phyloP scores from a whole-genome alignment of 1,140 invertebrate species.

The Drosophila varians region DNA sequence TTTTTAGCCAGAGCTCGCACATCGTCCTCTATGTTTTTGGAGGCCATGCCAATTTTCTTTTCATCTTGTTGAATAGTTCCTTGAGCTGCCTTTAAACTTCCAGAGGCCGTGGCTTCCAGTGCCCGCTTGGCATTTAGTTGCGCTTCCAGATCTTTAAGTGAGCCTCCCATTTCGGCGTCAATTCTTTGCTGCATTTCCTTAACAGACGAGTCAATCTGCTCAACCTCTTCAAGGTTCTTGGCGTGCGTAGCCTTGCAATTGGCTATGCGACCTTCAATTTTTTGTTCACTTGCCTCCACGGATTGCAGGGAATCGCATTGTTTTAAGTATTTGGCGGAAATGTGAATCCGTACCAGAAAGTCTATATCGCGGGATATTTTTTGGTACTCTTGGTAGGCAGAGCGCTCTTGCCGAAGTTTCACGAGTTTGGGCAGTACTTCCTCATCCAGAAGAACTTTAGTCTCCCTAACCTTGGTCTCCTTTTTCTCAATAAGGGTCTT shows the following conservation, averaged over 20 bases:
- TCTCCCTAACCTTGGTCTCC: slow-evolving; percentile 94
- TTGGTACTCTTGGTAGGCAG: slow-evolving; percentile 95
- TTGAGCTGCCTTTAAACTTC: slow-evolving; percentile 88
- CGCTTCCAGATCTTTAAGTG: slow-evolving; percentile 87
- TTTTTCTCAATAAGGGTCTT: slow-evolving; percentile 97
- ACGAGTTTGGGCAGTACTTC: slow-evolving; percentile 94
- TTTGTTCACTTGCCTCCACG: slow-evolving; percentile 59
- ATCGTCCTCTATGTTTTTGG: slow-evolving; percentile 90
- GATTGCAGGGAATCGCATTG: slow-evolving; percentile 51
- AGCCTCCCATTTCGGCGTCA: slow-evolving; percentile 87
- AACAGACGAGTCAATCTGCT: slow-evolving; percentile 85
- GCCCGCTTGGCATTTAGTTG: slow-evolving; percentile 88
- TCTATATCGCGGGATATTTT: slow-evolving; percentile 94
- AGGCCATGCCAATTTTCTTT: slow-evolving; percentile 88
- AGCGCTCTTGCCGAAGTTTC: slow-evolving; percentile 93
- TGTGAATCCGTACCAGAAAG: slow-evolving; percentile 88
- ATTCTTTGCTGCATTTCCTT: slow-evolving; percentile 85
- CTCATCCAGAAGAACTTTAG: slow-evolving; percentile 92
- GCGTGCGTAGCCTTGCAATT: slow-evolving; percentile 84
- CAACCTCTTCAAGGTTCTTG: slow-evolving; percentile 85
- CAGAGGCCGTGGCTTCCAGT: slow-evolving; percentile 87
- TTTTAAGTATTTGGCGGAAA: slow-evolving; percentile 73
- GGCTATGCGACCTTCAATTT: slow-evolving; percentile 61
- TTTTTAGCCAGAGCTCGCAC: slow-evolving; percentile 87
- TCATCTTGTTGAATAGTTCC: slow-evolving; percentile 89